Conservation (phyloP, 2,113 vertebrate genomes). For the Rhea americana region DNA sequence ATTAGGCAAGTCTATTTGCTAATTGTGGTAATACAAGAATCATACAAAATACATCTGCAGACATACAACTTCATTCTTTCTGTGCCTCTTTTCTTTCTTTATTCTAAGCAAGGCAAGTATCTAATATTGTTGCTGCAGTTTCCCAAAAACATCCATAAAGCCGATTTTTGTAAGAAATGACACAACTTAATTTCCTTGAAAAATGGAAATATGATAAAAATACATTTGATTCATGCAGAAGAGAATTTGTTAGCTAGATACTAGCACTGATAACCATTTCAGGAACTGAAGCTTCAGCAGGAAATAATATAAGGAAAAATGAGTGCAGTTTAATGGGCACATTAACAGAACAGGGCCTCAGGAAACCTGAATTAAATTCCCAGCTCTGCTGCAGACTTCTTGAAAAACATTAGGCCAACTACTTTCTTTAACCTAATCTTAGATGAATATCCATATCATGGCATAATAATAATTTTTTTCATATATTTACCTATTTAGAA, state of each 20-base stretch:
- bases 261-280: background rate
- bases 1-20: background rate
- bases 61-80: background rate
- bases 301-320: background rate
- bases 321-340: background rate
- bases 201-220: conserved; percentile 19
- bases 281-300: background rate
- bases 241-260: background rate
- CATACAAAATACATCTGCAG: background rate
- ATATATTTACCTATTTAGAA: background rate
- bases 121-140: background rate
- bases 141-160: background rate
- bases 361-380: background rate
- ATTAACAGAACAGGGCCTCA: background rate
- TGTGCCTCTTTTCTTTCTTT: background rate
- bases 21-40: background rate
- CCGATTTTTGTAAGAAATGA: background rate
- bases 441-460: background rate
- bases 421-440: background rate
- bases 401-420: background rate
- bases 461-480: background rate
- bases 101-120: background rate
- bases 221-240: background rate
- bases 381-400: background rate
- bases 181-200: conserved; percentile 17